phyloP scores from a whole-genome alignment of 2,113 vertebrate genomes.

The Gallinago jamesoni region DNA sequence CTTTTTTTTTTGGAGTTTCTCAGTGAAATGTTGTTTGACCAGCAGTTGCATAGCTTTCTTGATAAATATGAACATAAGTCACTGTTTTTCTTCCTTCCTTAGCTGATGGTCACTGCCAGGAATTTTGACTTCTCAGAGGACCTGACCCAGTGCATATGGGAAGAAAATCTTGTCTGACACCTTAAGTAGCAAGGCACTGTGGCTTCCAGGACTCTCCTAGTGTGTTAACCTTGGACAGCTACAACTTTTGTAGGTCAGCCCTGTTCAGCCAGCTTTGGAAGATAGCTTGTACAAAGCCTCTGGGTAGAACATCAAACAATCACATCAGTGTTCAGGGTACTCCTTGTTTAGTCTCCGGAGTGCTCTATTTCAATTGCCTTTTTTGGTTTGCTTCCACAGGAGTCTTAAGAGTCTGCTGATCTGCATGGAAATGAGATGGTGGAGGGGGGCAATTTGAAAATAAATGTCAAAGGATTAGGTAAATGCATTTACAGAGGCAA shows the following conservation, averaged over 20 bases:
- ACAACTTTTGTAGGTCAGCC: not conserved
- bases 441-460: not conserved
- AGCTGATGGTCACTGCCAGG: not conserved
- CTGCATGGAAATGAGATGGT: not conserved
- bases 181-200: not conserved
- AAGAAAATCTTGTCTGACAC: not conserved
- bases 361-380: not conserved
- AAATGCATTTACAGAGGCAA: not conserved
- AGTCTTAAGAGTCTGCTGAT: not conserved
- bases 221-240: not conserved
- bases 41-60: not conserved
- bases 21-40: not conserved
- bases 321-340: not conserved
- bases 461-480: not conserved
- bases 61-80: not conserved
- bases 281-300: not conserved
- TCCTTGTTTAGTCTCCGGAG: not conserved
- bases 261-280: not conserved
- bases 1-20: not conserved
- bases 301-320: rapidly evolving
- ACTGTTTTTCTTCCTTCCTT: not conserved
- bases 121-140: not conserved
- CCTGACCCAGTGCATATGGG: not conserved
- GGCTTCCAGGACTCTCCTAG: not conserved
- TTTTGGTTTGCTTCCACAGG: not conserved